Base-by-base conservation (phyloP, 1,140 invertebrate genomes). In the Drosophila repletoides region DNA sequence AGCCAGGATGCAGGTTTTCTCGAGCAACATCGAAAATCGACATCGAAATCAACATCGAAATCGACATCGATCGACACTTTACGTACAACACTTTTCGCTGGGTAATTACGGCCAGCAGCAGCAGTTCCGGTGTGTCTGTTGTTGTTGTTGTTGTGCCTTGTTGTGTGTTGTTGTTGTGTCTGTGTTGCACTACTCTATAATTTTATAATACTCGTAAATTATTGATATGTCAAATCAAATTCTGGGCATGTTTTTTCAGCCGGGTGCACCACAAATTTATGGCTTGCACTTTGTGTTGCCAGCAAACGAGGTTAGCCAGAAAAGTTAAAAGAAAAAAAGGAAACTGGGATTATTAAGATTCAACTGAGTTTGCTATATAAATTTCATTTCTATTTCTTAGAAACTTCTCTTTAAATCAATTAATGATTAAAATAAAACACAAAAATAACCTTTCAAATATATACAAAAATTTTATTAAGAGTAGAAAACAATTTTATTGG, bases 201-300 rank as follows among this genome's bases (percentile, higher is more conserved):
- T 83, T 84, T 68, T 56, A 68, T 72, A 71, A 74, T 15, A 46
- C 56, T 67, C 65, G 38, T 83, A 83, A 83, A 83, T 83, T 83
- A 83, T 83, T 77, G 74, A 79, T 75, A 67, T 84, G 79, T 74
- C 79, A 84, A 84, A 83, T 83, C 79, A 83, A 84, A 83, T 83
- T 71, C 70, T 70, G 52, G 40, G 48, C 66, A 65, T 40, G 68
- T 71, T 64, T 71, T n/a, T 71, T 77, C 31, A 31, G 61, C 55
- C 58, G 40, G 55, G 14, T 31, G 6, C 36, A 80, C 10, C 19
- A 26, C 19, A 64, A 68, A 83, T 79, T 84, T 84, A 84, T 79
- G 34, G 52, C 52, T 29, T 9, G 61, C 74, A 71, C 70, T 70
- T 73, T 71, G 26, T 53, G 33, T 31, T 34, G 64, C 33, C 48